Percentiles rank a stretch among this genome's conserved stretches.
Conservation (phyloP, 2,888 invertebrate genomes). For the Phoenoteleia sp. region DNA sequence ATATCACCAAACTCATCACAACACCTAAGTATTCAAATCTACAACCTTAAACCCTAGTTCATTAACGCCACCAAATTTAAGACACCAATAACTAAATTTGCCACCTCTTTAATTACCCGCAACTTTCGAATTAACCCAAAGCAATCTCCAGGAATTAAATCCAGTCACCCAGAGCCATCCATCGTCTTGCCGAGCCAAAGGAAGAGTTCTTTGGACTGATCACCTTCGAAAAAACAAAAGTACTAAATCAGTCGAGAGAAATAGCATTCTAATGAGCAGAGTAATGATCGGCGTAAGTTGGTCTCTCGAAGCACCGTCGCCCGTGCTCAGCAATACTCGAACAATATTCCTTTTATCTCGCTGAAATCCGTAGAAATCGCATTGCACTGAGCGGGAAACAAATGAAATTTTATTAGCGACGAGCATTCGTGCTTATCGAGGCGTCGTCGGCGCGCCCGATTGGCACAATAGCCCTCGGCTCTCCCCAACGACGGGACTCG, state of each 20-base stretch:
- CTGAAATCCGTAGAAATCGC: constrained; percentile 69
- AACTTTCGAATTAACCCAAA: no score
- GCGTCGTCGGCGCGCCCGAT: constrained; percentile 78
- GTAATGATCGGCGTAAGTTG: constrained; percentile 56
- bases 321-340: constrained; percentile 56
- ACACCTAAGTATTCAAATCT: no score
- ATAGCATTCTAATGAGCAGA: constrained; percentile 52
- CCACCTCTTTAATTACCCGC: no score
- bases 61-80: no score
- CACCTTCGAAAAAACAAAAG: constrained; percentile 6
- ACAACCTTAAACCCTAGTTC: no score
- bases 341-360: constrained; percentile 66
- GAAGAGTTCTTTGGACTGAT: no score
- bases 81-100: no score
- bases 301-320: constrained; percentile 58
- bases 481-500: constrained; percentile 71
- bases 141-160: no score
- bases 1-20: no score
- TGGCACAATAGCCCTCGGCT: constrained; percentile 82
- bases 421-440: constrained; percentile 81
- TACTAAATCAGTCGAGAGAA: constrained; percentile 44
- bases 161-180: no score
- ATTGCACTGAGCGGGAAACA: constrained; percentile 76
- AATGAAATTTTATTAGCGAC: constrained; percentile 85
- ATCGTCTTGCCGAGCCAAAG: no score